Evolutionary conservation across 1,140 invertebrate species (phyloP).

Genomic region (Lepidostoma basale): DNA sequence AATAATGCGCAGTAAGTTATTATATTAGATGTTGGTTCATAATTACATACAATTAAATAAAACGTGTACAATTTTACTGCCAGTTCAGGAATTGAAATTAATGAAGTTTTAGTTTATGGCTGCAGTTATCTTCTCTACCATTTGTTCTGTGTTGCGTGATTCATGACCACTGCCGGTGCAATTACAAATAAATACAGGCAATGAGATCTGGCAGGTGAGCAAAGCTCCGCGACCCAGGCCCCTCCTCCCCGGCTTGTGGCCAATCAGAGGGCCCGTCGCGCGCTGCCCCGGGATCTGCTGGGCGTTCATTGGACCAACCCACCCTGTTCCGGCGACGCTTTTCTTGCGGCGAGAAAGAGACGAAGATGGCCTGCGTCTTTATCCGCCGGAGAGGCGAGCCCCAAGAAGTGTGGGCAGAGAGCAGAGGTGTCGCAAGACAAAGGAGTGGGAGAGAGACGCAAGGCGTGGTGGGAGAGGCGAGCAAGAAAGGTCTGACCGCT

Average conservation of each 20-base stretch:
- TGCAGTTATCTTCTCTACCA: too few species aligned
- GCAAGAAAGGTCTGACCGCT: constrained; percentile 34
- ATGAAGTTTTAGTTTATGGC: too few species aligned
- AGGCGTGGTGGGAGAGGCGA: constrained; percentile 26
- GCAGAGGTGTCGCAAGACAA: constrained; percentile 6
- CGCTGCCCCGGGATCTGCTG: background rate
- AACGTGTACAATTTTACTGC: too few species aligned
- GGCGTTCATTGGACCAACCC: background rate
- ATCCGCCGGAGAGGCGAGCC: too few species aligned
- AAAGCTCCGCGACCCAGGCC: background rate
- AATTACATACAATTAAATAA: too few species aligned
- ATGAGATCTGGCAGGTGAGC: background rate
- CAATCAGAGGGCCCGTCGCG: constrained; percentile 8
- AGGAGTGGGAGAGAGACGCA: constrained; percentile 35
- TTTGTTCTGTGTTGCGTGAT: background rate
- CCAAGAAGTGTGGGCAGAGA: constrained; percentile 3
- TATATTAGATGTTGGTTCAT: too few species aligned
- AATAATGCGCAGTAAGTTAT: too few species aligned
- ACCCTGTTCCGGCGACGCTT: background rate
- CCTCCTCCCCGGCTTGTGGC: background rate
- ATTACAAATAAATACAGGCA: constrained; percentile 3
- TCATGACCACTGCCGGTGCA: background rate
- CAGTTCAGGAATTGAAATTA: too few species aligned
- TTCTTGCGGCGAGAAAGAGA: background rate
- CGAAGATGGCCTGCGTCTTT: too few species aligned